Evolutionary conservation across 2,113 vertebrate genomes (phyloP).

Genomic region (Ciconia maguari): DNA sequence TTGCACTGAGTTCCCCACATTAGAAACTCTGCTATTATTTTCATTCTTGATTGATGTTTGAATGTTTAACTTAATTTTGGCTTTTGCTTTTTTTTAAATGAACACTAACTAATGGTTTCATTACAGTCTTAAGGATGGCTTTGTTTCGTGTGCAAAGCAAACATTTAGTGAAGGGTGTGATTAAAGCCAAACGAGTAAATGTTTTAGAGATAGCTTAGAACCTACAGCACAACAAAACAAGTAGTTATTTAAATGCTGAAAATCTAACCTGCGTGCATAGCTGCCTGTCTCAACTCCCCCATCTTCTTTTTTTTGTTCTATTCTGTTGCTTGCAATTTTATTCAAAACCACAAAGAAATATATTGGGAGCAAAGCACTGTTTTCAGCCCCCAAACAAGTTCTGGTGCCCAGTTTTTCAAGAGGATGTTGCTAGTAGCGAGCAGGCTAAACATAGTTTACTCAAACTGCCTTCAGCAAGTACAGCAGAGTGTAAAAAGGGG

Average conservation of each 20-base stretch:
- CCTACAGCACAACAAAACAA: not conserved
- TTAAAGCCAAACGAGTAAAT: slow-evolving; percentile 22
- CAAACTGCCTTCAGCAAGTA: not conserved
- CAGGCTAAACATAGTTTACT: not conserved
- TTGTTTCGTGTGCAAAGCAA: slow-evolving; percentile 42
- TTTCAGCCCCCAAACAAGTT: not conserved
- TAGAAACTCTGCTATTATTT: slow-evolving; percentile 4
- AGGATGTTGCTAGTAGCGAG: not conserved
- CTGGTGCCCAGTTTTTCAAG: not conserved
- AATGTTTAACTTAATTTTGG: slow-evolving; percentile 8
- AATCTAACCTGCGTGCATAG: not conserved
- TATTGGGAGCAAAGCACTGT: not conserved
- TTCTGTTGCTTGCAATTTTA: not conserved
- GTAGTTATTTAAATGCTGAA: not conserved
- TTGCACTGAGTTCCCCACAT: not conserved
- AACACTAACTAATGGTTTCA: slow-evolving; percentile 4
- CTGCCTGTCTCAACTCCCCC: not conserved
- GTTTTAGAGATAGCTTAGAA: slow-evolving; percentile 31
- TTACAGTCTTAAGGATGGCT: slow-evolving; percentile 27
- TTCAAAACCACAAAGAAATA: not conserved
- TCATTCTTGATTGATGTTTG: not conserved
- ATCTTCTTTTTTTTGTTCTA: not conserved
- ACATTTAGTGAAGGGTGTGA: not conserved
- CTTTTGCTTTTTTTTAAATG: not conserved
- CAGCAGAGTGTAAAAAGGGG: not conserved